These are phyloP conservation scores for Myiozetetes cayanensis DNA, from an alignment of 2,113 vertebrate genomes.

Conservation along the genomic window DNA sequence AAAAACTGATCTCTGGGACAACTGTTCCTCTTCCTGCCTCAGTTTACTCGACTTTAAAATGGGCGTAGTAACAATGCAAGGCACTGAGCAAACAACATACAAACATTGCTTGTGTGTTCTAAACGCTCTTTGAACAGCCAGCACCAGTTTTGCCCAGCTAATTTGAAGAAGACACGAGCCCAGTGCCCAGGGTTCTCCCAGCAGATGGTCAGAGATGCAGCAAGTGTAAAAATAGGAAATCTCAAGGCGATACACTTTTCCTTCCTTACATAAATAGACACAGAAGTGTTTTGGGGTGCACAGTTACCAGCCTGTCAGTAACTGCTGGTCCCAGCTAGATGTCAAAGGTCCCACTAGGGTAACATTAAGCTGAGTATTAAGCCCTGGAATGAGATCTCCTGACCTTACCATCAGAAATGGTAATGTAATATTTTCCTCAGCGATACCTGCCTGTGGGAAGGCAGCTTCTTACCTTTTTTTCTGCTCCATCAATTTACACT, in stretches of 20 bases:
- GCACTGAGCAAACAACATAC: not conserved
- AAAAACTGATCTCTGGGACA: not conserved
- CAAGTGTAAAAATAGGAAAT: constrained; percentile 37
- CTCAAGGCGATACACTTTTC: not conserved
- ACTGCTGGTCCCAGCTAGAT: not conserved
- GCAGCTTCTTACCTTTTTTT: not conserved
- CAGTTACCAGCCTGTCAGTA: not conserved
- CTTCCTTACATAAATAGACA: constrained; percentile 16
- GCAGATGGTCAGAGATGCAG: not conserved
- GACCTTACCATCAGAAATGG: not conserved
- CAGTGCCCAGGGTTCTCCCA: not conserved
- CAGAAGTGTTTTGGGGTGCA: not conserved
- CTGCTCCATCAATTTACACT: not conserved
- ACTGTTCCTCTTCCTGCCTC: not conserved
- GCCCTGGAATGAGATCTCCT: not conserved
- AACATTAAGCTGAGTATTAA: not conserved
- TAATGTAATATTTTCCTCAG: not conserved
- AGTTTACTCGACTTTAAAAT: not conserved
- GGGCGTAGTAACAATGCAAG: fast-evolving
- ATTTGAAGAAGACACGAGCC: not conserved
- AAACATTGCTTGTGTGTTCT: not conserved
- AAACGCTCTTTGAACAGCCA: not conserved
- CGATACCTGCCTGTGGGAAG: not conserved
- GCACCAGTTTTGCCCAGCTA: not conserved
- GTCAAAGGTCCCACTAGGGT: not conserved